Conservation (phyloP, 92 coral and sea anemone species). For the Palythoa caribaeorum region DNA sequence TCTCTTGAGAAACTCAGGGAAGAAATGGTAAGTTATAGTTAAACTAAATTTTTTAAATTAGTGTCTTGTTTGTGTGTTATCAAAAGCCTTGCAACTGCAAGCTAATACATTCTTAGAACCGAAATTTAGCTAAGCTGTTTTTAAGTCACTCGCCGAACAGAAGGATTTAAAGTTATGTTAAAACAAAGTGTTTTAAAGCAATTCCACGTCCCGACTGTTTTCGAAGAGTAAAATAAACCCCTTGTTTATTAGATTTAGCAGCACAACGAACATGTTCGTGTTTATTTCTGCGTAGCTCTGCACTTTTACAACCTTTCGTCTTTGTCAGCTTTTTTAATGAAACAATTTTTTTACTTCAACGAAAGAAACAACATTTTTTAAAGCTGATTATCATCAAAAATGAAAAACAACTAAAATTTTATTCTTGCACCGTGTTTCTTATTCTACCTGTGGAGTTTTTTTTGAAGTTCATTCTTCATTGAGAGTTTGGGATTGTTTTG, state of each 20-base stretch:
- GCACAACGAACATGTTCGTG: not conserved
- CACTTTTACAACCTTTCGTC: constrained; percentile 1
- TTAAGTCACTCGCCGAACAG: too few relatives aligned
- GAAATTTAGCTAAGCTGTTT: not conserved
- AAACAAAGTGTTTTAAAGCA: too few relatives aligned
- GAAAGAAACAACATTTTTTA: not conserved
- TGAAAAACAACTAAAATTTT: not conserved
- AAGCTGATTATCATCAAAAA: not conserved
- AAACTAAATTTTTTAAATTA: not conserved
- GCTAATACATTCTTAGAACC: not conserved
- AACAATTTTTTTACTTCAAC: not conserved
- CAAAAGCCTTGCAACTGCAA: not conserved
- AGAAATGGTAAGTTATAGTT: constrained; percentile 66
- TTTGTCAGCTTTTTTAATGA: constrained; percentile 23
- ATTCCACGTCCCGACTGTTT: too few relatives aligned
- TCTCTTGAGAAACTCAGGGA: constrained; percentile 70
- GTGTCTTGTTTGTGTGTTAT: not conserved
- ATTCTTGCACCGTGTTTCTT: not conserved
- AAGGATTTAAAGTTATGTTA: too few relatives aligned
- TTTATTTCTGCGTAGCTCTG: not conserved
- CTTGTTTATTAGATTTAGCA: too few relatives aligned
- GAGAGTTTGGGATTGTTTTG: not conserved
- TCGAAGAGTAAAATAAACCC: too few relatives aligned
- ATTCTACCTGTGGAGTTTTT: not conserved
- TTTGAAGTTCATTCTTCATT: not conserved